Percentiles rank a stretch among this genome's conserved stretches.
Conservation (phyloP, 2,888 invertebrate species). For the Hirtodrosophila confusa region DNA sequence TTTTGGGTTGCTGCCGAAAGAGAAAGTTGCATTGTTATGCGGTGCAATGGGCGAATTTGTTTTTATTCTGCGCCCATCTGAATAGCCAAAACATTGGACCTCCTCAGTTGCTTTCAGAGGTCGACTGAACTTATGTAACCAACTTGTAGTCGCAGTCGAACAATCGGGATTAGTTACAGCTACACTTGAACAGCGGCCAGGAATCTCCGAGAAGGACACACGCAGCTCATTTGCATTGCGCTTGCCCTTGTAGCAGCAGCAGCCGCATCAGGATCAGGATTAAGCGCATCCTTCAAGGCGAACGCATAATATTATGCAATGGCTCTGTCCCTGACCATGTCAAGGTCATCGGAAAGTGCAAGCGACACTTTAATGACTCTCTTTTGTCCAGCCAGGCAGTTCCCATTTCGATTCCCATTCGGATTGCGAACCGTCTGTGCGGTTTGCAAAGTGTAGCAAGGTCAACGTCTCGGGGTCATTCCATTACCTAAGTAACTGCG, state of each 20-base stretch:
- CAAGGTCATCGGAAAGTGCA: conserved; percentile 71
- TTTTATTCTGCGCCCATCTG: conserved; percentile 52
- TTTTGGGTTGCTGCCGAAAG: conserved; percentile 49
- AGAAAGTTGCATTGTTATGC: conserved; percentile 67
- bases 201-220: conserved; percentile 45
- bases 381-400: conserved; percentile 4
- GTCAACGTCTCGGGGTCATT: conserved; percentile 42
- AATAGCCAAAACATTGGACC: conserved; percentile 64
- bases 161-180: conserved; percentile 59
- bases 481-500: conserved; percentile 15
- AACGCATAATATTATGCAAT: conserved; percentile 70
- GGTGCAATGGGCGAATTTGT: conserved; percentile 34
- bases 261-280: conserved; percentile 13
- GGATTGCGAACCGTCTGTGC: conserved; percentile 27
- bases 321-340: conserved; percentile 12
- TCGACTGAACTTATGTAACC: conserved; percentile 63
- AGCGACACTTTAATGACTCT: conserved; percentile 50
- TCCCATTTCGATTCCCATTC: conserved; percentile 10
- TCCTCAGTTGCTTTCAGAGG: conserved; percentile 21
- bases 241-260: conserved; percentile 6
- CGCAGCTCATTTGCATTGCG: conserved; percentile 34
- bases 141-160: conserved; percentile 8
- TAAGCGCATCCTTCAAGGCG: conserved; percentile 7
- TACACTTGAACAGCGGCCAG: conserved; percentile 47
- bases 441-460: conserved; percentile 71